Evolutionary conservation across 2,113 vertebrate genomes (phyloP), one percentile per base, ranked within the genome.

Genomic region (Neodontobutis hainanensis): DNA sequence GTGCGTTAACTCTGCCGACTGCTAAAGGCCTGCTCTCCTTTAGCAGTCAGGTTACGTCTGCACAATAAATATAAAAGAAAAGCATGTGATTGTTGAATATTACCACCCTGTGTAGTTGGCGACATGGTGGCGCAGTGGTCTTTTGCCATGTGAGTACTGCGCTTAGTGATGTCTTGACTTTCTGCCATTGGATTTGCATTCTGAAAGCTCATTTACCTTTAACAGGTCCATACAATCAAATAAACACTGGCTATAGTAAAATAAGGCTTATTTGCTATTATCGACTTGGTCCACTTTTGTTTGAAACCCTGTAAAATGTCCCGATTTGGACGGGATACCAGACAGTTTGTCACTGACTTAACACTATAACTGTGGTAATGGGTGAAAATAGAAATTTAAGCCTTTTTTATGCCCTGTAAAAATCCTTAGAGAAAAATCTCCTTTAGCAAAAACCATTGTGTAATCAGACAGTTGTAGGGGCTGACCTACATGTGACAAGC

Each of bases 401-500:
- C 19, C 19, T 27, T 27, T 27, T 55, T 36, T 35, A 12, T 14
- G 35, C 11, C 11, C 2, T 15, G 38, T 36, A 40, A 8, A 40
- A 40, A 40, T 3, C 5, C 38, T 12, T 34, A 52, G 15, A 9
- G 32, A 53, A 46, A 46, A 57, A 38, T n/a, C 11, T 8, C 15
- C 34, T 56, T 15, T 4, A 36, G 10, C 36, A 42, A 42, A 8
- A 14, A 68, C 72, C 72, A 60, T 45, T 55, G 78, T 56, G 62
- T 64, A 55, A 44, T 27, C 65, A 60, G 67, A 42, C 47, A 32
- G 66, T 9, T 44, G 53, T 32, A 49, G 12, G 45, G 73, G 35
- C 47, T 7, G 8, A 55, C 61, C 68, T 65, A 49, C 38, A 50
- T 49, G 56, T 74, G 75, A 81, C 67, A 67, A 51, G 68, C 70